Evolutionary conservation across 2,797 vertebrate species (phyloP), one percentile per base, ranked within the genome.

Genomic region (Neoniphon sammara): DNA sequence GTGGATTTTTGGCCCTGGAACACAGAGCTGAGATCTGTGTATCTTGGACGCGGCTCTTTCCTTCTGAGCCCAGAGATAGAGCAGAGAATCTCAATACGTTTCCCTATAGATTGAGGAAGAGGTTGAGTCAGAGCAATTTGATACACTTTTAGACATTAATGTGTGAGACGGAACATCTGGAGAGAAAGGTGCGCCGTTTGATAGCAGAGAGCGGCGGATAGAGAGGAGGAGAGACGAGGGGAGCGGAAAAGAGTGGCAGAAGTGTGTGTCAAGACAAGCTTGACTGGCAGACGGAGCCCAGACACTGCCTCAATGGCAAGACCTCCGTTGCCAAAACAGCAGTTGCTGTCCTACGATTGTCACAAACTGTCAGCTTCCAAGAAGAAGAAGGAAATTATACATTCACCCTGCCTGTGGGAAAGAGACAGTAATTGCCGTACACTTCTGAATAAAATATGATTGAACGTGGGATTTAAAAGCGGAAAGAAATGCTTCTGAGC

Each of bases 371-470:
- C 91, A 93, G 83, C 83, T 73, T 85, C 44, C 72, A 87, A 70
- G 77, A 88, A 88, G 89, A 89, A 89, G 82, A 83, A 82, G 84
- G 74, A 88, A 94, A 91, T 93, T 93, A 92, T 82, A 88, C 78
- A 91, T 93, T 92, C 88, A 83, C 31, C 75, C 70, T 83, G 82
- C 87, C 90, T 88, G 66, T 77, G 88, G 91, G 88, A 83, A 82
- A 85, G 83, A 92, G 91, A 80, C 87, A 74, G 92, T 92, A 94
- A 94, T 93, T 93, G 91, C 89, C 57, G 78, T 88, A 83, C 73
- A 89, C 88, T 82, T 88, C 66, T 94, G 89, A 94, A 94, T 94
- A 92, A 94, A 93, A 93, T 94, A 88, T 93, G 92, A 93, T 86
- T 93, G 90, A 91, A 91, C 14, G 77, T 86, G 62, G 77, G 83